Percentiles rank a stretch among this genome's conserved stretches.
phyloP scores from a whole-genome alignment of 2,888 invertebrate genomes.

The Nematopogon swammerdamellus region DNA sequence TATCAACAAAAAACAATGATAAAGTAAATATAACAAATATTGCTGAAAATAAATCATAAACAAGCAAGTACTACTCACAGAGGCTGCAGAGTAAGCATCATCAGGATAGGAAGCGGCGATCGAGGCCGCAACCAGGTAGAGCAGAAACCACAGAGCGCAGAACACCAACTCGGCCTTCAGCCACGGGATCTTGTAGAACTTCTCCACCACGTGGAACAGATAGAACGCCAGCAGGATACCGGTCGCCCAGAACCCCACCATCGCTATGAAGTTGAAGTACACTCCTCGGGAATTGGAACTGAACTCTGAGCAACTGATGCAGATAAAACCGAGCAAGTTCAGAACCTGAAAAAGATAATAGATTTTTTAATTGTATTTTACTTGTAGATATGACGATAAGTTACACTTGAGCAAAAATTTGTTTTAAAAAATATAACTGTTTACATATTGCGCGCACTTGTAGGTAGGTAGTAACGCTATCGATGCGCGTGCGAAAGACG shows the following conservation, averaged over 20 bases:
- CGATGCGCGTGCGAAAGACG: too few species aligned
- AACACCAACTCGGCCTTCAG: constrained; percentile 76
- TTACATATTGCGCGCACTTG: too few species aligned
- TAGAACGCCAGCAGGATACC: constrained; percentile 75
- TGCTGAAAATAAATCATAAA: too few species aligned
- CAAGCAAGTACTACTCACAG: constrained; percentile 65
- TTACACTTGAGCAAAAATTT: too few species aligned
- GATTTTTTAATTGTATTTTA: too few species aligned
- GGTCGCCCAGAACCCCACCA: constrained; percentile 84
- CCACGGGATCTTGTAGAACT: constrained; percentile 84
- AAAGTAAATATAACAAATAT: too few species aligned
- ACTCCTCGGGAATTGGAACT: constrained; percentile 57
- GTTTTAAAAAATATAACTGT: too few species aligned
- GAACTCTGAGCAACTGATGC: constrained; percentile 61
- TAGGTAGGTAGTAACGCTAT: too few species aligned
- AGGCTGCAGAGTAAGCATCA: constrained; percentile 65
- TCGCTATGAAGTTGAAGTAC: constrained; percentile 76
- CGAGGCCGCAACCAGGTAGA: constrained; percentile 73
- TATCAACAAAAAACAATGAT: too few species aligned
- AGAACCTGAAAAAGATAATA: constrained; percentile 43
- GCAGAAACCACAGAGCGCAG: constrained; percentile 68
- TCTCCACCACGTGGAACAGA: constrained; percentile 82
- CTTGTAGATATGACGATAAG: too few species aligned
- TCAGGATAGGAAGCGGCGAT: constrained; percentile 61
- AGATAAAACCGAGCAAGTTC: constrained; percentile 77